A percentile compares a stretch with the other conserved stretches of the same genome.
Evolutionary conservation across 2,113 vertebrate genomes (phyloP).

Genomic region (Trachemys scripta): DNA sequence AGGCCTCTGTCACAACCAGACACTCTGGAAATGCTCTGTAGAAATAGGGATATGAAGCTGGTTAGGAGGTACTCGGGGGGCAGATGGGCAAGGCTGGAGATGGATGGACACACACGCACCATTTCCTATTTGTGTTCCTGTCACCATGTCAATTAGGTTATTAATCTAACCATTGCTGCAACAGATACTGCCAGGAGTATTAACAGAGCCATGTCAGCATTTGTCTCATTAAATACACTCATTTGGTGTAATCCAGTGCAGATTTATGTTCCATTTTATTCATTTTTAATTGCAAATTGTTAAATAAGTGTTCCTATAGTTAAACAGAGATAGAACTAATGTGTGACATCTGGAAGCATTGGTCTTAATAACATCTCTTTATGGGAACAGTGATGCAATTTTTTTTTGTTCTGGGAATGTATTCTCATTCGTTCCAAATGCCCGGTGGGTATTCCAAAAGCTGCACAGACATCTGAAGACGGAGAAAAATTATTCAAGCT

Average conservation of each 20-base stretch:
- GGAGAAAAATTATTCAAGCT: not conserved
- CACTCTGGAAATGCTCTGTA: not conserved
- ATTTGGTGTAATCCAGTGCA: constrained; percentile 52
- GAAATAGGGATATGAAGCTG: not conserved
- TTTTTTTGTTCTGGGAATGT: constrained; percentile 48
- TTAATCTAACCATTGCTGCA: constrained; percentile 16
- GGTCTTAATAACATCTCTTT: not conserved
- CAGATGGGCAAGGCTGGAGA: not conserved
- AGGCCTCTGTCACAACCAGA: not conserved
- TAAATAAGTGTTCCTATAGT: constrained; percentile 44
- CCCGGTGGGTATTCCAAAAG: constrained; percentile 3
- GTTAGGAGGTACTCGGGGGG: not conserved
- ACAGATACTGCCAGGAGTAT: constrained; percentile 16
- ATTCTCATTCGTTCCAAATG: constrained; percentile 22
- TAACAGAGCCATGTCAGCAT: constrained; percentile 39
- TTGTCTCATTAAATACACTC: not conserved
- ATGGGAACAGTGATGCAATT: constrained; percentile 48
- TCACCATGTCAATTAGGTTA: not conserved
- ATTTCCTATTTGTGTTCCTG: not conserved
- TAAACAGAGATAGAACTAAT: not conserved
- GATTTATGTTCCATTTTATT: constrained; percentile 52
- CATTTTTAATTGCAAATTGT: constrained; percentile 34
- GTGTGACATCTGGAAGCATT: constrained; percentile 61
- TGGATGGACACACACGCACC: not conserved
- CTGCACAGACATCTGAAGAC: constrained; percentile 24